A percentile compares a stretch with the other conserved stretches of the same genome.
phyloP scores from a whole-genome alignment of 2,888 invertebrate genomes.

The Julus scanicus region DNA sequence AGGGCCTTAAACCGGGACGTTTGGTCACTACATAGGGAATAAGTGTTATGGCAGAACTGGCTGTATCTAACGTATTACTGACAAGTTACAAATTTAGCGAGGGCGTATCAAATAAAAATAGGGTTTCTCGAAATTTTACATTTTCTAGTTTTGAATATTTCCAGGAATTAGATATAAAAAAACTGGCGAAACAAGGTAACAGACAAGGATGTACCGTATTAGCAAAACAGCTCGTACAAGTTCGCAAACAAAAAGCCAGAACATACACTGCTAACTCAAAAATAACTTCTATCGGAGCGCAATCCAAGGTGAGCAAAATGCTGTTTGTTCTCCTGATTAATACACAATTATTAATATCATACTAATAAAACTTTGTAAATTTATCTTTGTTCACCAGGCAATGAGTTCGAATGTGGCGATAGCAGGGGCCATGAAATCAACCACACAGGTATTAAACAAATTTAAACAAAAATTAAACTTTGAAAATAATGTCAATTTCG shows the following conservation, averaged over 20 bases:
- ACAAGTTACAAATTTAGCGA: too few species aligned
- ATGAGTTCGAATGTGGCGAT: slow-evolving; percentile 91
- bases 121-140: slow-evolving; percentile 52
- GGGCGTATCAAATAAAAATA: too few species aligned
- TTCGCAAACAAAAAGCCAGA: slow-evolving; percentile 88
- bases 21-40: too few species aligned
- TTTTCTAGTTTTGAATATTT: slow-evolving; percentile 61
- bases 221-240: slow-evolving; percentile 88
- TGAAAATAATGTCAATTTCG: too few species aligned
- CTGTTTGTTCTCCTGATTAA: not conserved
- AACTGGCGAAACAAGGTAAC: slow-evolving; percentile 87
- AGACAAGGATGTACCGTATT: slow-evolving; percentile 83
- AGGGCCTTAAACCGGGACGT: too few species aligned
- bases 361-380: not conserved
- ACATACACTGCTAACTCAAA: slow-evolving; percentile 85
- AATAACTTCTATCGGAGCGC: slow-evolving; percentile 79
- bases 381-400: slow-evolving; percentile 66
- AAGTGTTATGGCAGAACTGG: too few species aligned
- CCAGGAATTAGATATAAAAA: slow-evolving; percentile 88
- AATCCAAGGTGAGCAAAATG: slow-evolving; percentile 74
- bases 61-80: too few species aligned
- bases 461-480: too few species aligned
- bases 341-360: too few species aligned
- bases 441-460: slow-evolving; percentile 73
- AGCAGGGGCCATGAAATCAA: slow-evolving; percentile 87